Percentiles rank a stretch among this genome's conserved stretches.
Evolutionary conservation across 2,113 vertebrate genomes (phyloP).

Genomic region (Gymnogyps californianus): DNA sequence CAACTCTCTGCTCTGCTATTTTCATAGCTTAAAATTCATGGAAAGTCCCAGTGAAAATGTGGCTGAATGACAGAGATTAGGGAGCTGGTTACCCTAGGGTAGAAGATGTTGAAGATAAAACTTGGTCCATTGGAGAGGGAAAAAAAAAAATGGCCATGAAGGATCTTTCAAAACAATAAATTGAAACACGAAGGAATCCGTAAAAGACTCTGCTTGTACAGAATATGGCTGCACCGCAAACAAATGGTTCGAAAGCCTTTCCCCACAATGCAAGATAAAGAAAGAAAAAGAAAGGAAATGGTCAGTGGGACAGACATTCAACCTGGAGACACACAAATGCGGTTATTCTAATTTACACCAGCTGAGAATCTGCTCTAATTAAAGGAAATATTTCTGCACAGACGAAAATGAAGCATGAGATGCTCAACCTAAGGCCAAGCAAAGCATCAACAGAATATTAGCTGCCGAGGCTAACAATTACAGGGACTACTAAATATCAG

Average conservation of each 20-base stretch:
- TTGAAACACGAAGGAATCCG: not conserved
- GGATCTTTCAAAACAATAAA: not conserved
- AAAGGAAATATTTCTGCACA: not conserved
- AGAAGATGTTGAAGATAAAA: not conserved
- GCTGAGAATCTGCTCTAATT: not conserved
- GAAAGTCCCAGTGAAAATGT: not conserved
- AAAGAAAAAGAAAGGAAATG: not conserved
- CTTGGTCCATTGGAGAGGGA: not conserved
- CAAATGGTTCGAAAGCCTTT: not conserved
- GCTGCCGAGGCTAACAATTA: not conserved
- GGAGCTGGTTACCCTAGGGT: accelerated
- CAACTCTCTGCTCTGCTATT: not conserved
- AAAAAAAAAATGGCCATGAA: not conserved
- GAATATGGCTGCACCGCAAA: not conserved
- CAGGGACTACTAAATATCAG: not conserved
- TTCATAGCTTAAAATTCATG: not conserved
- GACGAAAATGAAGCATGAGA: not conserved
- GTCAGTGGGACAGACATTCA: not conserved
- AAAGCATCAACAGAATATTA: not conserved
- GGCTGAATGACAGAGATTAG: not conserved
- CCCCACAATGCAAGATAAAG: not conserved
- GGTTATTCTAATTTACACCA: not conserved
- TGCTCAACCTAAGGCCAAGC: not conserved
- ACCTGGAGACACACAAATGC: not conserved
- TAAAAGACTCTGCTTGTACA: not conserved